Percentiles rank a stretch among this genome's conserved stretches.
These are phyloP conservation scores for Cyprinella venusta DNA, from an alignment of 2,797 vertebrate species.

Conservation along the genomic window DNA sequence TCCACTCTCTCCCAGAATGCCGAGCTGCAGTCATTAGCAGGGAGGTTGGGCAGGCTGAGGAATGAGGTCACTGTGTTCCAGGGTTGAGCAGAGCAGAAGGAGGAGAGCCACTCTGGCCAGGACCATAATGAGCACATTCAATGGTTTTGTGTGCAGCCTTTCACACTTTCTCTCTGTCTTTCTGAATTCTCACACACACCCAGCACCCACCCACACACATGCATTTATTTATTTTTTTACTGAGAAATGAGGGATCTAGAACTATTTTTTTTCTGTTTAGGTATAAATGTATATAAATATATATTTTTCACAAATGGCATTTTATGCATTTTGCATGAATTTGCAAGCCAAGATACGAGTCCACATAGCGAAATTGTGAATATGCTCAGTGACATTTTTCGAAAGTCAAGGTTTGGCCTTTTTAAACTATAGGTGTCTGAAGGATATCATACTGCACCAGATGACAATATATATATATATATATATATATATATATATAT, in stretches of 20 bases:
- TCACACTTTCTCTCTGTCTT: conserved; percentile 37
- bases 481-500: too few relatives aligned
- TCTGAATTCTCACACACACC: conserved; percentile 27
- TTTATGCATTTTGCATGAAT: conserved; percentile 6
- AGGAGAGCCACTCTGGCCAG: conserved; percentile 46
- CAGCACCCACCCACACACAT: conserved; percentile 34
- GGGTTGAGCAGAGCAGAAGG: conserved; percentile 50
- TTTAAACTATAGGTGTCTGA: conserved; percentile 1
- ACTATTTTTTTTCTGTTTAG: not conserved
- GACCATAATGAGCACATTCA: conserved; percentile 57
- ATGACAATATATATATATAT: too few relatives aligned
- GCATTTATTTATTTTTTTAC: conserved; percentile 13
- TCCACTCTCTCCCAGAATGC: conserved; percentile 52
- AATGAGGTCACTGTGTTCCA: conserved; percentile 58
- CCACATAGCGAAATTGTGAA: not conserved
- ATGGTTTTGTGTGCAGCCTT: conserved; percentile 33
- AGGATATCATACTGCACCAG: conserved; percentile 9
- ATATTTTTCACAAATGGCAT: not conserved
- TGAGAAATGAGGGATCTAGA: not conserved
- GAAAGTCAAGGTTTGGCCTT: conserved; percentile 11
- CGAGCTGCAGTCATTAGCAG: conserved; percentile 58
- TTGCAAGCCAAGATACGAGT: not conserved
- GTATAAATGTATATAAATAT: not conserved
- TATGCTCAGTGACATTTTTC: conserved; percentile 3
- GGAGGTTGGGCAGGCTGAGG: conserved; percentile 59